Evolutionary conservation across 2,797 vertebrate genomes (phyloP), one percentile per base, ranked within the genome.

Genomic region (Glossophaga mutica): DNA sequence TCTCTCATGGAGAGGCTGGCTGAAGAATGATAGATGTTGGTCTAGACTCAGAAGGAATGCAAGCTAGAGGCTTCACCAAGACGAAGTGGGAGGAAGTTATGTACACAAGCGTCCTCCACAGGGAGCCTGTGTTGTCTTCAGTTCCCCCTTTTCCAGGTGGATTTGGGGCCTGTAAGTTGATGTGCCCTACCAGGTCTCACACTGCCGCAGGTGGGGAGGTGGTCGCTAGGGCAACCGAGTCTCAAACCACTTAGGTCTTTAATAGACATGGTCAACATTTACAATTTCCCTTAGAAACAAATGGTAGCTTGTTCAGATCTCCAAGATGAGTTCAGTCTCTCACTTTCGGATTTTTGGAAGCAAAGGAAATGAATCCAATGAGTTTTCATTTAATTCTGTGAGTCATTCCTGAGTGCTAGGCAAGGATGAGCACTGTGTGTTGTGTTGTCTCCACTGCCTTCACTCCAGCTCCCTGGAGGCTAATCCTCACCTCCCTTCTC

Each of bases 181-280:
- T 2, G 19, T 52, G 37, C 34, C 24, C 52, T 34, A 2, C 68
- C 32, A 57, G 91, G 11, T 90, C 83, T 84, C 96, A 84, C 68
- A 39, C 26, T 2, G 0, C n/a, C 67, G 32, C 50, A 2, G 19
- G 19, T n/a, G 29, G 62, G 39, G 59, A 88, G 59, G 18, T 48
- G 26, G 77, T 97, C 77, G 71, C 97, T 18, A 44, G 73, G 91
- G 97, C 65, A 94, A 97, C 93, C 73, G 70, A 95, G 91, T 91
- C 96, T 88, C 97, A 96, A 97, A 71, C 77, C 94, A 90, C 95
- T 57, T 29, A 90, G 26, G 89, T 70, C 89, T 87, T 81, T 52
- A 87, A 77, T 2, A 90, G 84, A 29, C 46, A 18, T 18, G n/a
- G 29, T 90, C 91, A 55, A 77, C 50, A 55, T 52, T 76, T 77